phyloP scores from a whole-genome alignment of 2,797 vertebrate species.

The Oryzias dopingdopingensis region DNA sequence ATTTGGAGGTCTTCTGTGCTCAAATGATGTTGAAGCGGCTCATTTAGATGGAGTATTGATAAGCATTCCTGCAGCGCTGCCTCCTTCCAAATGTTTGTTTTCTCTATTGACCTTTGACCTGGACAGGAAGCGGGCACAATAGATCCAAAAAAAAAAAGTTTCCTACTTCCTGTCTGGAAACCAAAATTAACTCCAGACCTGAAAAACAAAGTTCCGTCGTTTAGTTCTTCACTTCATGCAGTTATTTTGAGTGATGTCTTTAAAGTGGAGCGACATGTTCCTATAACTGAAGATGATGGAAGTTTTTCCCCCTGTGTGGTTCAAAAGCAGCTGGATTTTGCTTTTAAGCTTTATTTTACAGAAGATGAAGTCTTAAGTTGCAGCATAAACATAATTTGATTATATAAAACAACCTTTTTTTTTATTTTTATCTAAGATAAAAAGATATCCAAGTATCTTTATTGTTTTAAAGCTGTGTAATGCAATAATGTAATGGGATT shows the following conservation, averaged over 20 bases:
- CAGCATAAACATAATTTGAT: too few species aligned
- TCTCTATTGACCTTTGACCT: constrained; percentile 46
- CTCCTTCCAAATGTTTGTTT: constrained; percentile 16
- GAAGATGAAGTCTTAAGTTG: too few species aligned
- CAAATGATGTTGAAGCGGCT: background rate
- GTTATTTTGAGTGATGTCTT: background rate
- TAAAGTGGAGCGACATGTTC: background rate
- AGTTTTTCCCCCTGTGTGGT: too few species aligned
- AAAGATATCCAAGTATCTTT: too few species aligned
- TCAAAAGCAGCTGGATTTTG: too few species aligned
- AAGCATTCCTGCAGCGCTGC: background rate
- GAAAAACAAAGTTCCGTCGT: background rate
- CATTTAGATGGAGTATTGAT: constrained; percentile 2
- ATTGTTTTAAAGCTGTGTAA: too few species aligned
- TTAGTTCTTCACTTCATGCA: constrained; percentile 4
- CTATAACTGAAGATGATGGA: background rate
- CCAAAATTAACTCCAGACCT: constrained; percentile 49
- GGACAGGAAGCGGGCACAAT: constrained; percentile 62
- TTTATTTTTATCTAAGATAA: too few species aligned
- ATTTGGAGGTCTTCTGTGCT: too few species aligned
- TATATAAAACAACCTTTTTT: too few species aligned
- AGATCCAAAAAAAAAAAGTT: constrained; percentile 56
- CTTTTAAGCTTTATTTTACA: too few species aligned
- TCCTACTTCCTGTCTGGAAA: constrained; percentile 48
- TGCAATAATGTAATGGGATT: too few species aligned